A percentile compares a stretch with the other conserved stretches of the same genome.
Conservation (phyloP, 2,888 invertebrate genomes). For the Alitta virens region DNA sequence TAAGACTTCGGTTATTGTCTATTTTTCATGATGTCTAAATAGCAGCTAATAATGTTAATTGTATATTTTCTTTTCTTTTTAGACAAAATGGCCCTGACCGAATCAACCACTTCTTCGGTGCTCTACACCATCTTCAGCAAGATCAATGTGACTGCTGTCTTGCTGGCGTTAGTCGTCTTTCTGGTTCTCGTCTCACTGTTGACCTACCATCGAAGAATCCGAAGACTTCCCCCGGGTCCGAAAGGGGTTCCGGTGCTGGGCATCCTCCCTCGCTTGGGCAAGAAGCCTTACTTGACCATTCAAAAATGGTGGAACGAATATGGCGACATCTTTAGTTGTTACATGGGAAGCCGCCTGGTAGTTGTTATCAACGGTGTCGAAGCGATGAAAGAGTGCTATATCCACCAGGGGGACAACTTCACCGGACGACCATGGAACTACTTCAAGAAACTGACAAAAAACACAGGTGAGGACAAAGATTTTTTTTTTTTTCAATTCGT, state of each 20-base stretch:
- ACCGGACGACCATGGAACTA: constrained; percentile 30
- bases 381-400: constrained; percentile 31
- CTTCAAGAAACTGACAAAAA: constrained; percentile 29
- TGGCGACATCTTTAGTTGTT: constrained; percentile 32
- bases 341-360: constrained; percentile 30
- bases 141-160: constrained; percentile 4
- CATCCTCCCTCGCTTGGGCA: constrained; percentile 26
- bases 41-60: too few relatives aligned
- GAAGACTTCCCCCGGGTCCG: constrained; percentile 27
- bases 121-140: not conserved
- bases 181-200: constrained; percentile 4
- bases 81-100: too few relatives aligned
- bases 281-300: constrained; percentile 24
- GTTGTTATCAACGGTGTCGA: constrained; percentile 33
- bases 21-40: too few relatives aligned
- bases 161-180: constrained; percentile 3
- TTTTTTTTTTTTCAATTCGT: too few relatives aligned
- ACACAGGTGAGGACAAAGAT: constrained; percentile 28
- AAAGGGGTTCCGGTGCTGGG: constrained; percentile 26
- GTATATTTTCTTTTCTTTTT: too few relatives aligned
- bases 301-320: constrained; percentile 29
- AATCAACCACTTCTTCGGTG: not conserved
- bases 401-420: constrained; percentile 31
- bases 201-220: not conserved
- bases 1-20: too few relatives aligned